Evolutionary conservation across 2,113 vertebrate species (phyloP), one percentile per base, ranked within the genome.

Genomic region (Colistium nudipinnis): DNA sequence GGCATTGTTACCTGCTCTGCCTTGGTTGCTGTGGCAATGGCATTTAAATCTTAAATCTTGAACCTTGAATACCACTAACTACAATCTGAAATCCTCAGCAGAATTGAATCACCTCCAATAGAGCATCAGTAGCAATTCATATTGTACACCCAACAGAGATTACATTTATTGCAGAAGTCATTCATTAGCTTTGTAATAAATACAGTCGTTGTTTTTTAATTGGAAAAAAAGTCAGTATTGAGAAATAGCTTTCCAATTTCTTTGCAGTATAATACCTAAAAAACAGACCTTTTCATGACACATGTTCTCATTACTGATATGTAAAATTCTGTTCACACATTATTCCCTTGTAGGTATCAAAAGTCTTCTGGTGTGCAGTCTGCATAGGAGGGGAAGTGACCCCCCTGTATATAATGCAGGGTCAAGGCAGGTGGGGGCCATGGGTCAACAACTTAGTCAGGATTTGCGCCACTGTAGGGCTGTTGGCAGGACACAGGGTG

Each of bases 371-470:
- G 85, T 82, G 69, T 88, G 76, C 76, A 88, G 71, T 83, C 78
- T 82, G 70, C 71, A 80, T 73, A 65, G 74, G 74, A 80, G 57
- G 72, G 78, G 65, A 88, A 78, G 76, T 71, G 57, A 74, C 80
- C 76, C 70, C 78, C 63, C 59, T 67, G 62, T 14, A 71, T 79
- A 86, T 84, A 90, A 88, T 88, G 75, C 76, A 77, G 75, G 82
- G 89, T 87, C 83, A 84, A 82, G 85, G 80, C 91, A 92, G 92
- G 89, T 91, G 89, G 90, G 88, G 84, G 88, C 88, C 87, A 84
- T 43, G 87, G 90, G 90, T 93, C 91, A 92, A 88, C 75, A 80
- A 89, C 78, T 91, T 91, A 92, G 88, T 93, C 91, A 90, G 87
- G 82, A 86, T 74, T 82, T 84, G 80, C 49, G 81, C 89, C 80